Percentiles rank a stretch among this genome's conserved stretches.
phyloP scores from a whole-genome alignment of 2,113 vertebrate genomes.

The Trogon melanurus region DNA sequence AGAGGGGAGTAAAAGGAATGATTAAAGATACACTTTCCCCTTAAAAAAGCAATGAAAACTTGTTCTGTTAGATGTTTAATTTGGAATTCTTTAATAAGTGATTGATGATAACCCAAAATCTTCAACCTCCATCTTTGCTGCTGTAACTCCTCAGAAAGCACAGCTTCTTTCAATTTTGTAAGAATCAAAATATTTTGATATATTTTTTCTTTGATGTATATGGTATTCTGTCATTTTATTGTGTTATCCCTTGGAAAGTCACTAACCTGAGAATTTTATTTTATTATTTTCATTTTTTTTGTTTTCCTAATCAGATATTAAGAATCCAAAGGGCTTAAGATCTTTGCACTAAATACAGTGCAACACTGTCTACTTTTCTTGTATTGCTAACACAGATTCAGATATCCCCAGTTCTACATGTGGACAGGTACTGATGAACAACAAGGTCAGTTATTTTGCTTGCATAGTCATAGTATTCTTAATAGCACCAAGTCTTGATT shows the following conservation, averaged over 20 bases:
- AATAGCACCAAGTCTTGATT: neutral
- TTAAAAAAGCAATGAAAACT: neutral
- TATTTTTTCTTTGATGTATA: neutral
- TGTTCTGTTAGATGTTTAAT: neutral
- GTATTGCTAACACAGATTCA: neutral
- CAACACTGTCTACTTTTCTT: accelerated
- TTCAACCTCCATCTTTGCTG: neutral
- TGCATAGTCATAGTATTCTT: neutral
- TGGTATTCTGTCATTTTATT: neutral
- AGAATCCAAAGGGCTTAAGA: neutral
- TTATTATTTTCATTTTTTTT: neutral
- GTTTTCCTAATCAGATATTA: neutral
- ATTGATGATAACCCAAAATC: neutral
- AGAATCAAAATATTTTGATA: neutral
- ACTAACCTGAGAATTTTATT: neutral
- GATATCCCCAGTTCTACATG: neutral
- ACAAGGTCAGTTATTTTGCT: neutral
- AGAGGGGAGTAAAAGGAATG: neutral
- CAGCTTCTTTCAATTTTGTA: neutral
- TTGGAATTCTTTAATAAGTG: neutral
- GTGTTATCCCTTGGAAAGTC: neutral
- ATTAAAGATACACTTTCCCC: neutral
- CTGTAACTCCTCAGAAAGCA: neutral
- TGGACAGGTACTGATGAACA: neutral
- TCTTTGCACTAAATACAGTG: neutral